Evolutionary conservation across 2,113 vertebrate genomes (phyloP), one percentile per base, ranked within the genome.

Genomic region (Colius striatus): DNA sequence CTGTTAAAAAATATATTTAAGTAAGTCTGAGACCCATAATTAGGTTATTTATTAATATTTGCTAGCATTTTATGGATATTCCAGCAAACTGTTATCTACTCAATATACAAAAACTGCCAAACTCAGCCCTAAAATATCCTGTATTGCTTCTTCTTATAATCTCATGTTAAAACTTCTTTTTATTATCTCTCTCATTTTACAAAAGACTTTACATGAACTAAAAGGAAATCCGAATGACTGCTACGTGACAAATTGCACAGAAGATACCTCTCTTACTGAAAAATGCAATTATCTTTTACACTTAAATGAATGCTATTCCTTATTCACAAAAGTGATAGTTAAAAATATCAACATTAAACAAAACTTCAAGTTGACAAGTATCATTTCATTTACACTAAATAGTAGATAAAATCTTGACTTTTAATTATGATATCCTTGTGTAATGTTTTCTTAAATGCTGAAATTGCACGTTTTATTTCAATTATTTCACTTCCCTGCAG

Each of bases 391-490:
- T 66, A 66, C 34, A 94, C 84, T 62, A 90, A 53, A 60, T 30
- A 78, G 21, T 9, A 73, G 65, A 70, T 50, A 74, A 68, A 75
- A 53, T 65, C 25, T 81, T 89, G 21, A 71, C 61, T 71, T 90
- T 89, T 60, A 84, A 50, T 89, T 91, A 75, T 47, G 0, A 84
- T 48, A 58, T 89, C 18, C 26, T 76, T 57, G 32, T 15, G 20
- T n/a, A 76, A 11, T 61, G 50, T 94, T 87, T 94, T 87, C 50
- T 70, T 85, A 89, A 94, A 84, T 48, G 72, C 22, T 74, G 68
- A 90, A 80, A 89, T 83, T 92, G 76, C 32, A 76, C 30, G 87
- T 70, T 22, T 19, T 71, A 85, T 85, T 95, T 91, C 87, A 80
- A 82, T 81, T 78, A 77, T 45, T 91, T 70, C 36, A 71, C 75